phyloP scores from a whole-genome alignment of 2,797 vertebrate species.

The Hippoglossus hippoglossus region DNA sequence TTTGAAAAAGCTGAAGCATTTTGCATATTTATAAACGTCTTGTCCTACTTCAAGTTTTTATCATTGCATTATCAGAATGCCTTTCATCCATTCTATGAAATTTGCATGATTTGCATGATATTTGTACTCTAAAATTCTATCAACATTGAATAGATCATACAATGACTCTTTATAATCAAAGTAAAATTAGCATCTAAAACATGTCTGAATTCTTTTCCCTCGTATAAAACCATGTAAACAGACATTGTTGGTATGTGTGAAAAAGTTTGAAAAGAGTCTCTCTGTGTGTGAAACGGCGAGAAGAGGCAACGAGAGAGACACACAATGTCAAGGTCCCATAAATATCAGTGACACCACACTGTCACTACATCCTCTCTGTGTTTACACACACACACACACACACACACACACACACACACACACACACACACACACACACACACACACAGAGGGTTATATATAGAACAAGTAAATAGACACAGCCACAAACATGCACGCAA shows the following conservation, averaged over 20 bases:
- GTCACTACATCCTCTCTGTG: slow-evolving; percentile 59
- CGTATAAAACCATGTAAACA: not conserved
- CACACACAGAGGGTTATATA: slow-evolving; percentile 6
- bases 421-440: too few species aligned
- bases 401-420: too few species aligned
- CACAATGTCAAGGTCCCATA: slow-evolving; percentile 60
- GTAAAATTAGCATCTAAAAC: not conserved
- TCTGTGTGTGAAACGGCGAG: slow-evolving; percentile 23
- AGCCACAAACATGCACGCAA: slow-evolving; percentile 11
- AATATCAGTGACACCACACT: slow-evolving; percentile 62
- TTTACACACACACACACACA: slow-evolving; percentile 24
- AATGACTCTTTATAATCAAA: not conserved
- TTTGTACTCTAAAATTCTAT: not conserved
- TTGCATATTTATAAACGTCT: not conserved
- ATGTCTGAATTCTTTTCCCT: not conserved
- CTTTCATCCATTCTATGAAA: not conserved
- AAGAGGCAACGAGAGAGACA: slow-evolving; percentile 35
- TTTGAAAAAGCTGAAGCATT: not conserved
- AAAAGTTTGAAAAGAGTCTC: slow-evolving; percentile 2
- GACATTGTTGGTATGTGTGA: not conserved
- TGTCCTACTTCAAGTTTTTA: not conserved
- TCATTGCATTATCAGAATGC: too few species aligned
- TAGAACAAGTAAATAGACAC: slow-evolving; percentile 12
- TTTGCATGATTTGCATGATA: too few species aligned
- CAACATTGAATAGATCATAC: not conserved